phyloP scores from a whole-genome alignment of 1,140 invertebrate species.

The Nylanderia fulva region DNA sequence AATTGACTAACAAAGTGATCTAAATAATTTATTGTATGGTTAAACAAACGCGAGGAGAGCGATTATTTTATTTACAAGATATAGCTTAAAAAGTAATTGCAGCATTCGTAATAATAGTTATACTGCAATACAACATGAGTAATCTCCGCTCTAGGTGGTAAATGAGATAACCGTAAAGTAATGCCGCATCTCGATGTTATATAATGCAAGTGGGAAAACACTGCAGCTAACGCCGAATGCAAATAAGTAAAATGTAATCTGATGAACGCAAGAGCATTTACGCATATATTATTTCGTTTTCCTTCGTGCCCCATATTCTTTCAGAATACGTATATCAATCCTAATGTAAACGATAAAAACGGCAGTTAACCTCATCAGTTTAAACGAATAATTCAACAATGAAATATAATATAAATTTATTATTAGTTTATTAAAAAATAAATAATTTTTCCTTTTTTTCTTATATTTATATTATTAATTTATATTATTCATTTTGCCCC shows the following conservation, averaged over 20 bases:
- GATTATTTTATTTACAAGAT: not conserved
- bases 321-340: not conserved
- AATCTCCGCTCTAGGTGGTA: conserved; percentile 24
- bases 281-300: conserved; percentile 57
- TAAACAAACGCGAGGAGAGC: not conserved
- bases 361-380: not conserved
- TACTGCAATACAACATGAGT: not conserved
- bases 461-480: not conserved
- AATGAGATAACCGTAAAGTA: conserved; percentile 56
- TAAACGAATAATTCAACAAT: not conserved
- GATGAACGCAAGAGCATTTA: conserved; percentile 32
- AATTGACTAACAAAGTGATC: not conserved
- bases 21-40: not conserved
- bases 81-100: not conserved
- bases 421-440: not conserved
- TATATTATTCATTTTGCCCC: not conserved
- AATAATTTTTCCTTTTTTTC: not conserved
- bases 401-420: not conserved
- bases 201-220: conserved; percentile 38
- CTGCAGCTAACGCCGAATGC: conserved; percentile 43
- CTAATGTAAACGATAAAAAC: not conserved
- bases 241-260: conserved; percentile 55
- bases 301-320: not conserved
- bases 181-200: conserved; percentile 28
- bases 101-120: not conserved